phyloP scores from a whole-genome alignment of 2,888 invertebrate genomes.

The Ischnura elegans region DNA sequence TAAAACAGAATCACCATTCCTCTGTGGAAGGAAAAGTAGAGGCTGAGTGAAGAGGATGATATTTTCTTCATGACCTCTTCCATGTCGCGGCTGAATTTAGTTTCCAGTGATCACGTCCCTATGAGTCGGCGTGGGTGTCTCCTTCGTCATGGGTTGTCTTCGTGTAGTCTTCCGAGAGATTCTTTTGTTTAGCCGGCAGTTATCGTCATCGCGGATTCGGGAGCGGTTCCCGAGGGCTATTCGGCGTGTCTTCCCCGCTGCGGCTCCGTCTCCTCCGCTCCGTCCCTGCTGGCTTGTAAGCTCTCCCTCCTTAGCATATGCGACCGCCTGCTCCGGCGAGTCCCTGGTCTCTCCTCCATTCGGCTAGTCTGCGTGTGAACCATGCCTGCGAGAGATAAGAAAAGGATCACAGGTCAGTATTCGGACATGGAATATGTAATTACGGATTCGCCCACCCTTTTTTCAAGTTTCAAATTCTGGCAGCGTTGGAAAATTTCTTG shows the following conservation, averaged over 20 bases:
- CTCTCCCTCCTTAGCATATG: constrained; percentile 37
- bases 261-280: too few relatives aligned
- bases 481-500: too few relatives aligned
- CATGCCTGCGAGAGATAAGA: constrained; percentile 74
- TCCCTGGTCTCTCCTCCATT: constrained; percentile 77
- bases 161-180: not conserved
- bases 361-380: constrained; percentile 76
- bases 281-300: too few relatives aligned
- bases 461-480: too few relatives aligned
- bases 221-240: not conserved
- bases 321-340: constrained; percentile 71
- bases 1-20: too few relatives aligned
- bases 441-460: too few relatives aligned
- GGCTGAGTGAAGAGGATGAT: not conserved
- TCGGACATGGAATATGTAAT: too few relatives aligned
- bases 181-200: not conserved
- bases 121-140: not conserved
- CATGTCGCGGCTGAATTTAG: not conserved
- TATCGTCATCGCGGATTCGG: not conserved
- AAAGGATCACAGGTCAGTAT: too few relatives aligned
- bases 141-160: not conserved
- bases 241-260: not conserved
- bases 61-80: not conserved
- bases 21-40: not conserved
- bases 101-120: not conserved